These are phyloP conservation scores for Oreonectes daqikongensis DNA, from an alignment of 2,797 vertebrate genomes.

Conservation along the genomic window DNA sequence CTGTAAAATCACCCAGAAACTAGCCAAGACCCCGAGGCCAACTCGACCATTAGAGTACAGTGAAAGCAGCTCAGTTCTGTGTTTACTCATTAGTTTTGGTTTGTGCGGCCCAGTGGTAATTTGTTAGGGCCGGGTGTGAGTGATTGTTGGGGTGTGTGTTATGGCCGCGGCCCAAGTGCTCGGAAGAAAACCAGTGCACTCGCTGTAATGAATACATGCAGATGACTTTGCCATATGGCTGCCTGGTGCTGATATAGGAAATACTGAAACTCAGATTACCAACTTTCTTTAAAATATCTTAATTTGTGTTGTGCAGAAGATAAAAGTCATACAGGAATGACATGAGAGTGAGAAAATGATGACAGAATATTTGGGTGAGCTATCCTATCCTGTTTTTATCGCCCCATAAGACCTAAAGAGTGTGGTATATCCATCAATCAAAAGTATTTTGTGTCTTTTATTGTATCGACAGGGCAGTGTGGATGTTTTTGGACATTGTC, in stretches of 20 bases:
- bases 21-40: slow-evolving; percentile 46
- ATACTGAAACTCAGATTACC: too few species aligned
- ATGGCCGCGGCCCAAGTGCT: slow-evolving; percentile 39
- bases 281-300: too few species aligned
- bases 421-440: background rate
- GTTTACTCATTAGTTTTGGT: slow-evolving; percentile 69
- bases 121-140: slow-evolving; percentile 54
- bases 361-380: too few species aligned
- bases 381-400: too few species aligned
- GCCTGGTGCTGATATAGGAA: background rate
- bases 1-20: slow-evolving; percentile 57
- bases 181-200: slow-evolving; percentile 55
- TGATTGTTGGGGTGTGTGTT: slow-evolving; percentile 17
- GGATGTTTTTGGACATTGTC: slow-evolving; percentile 15
- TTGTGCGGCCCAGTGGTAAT: slow-evolving; percentile 59
- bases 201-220: slow-evolving; percentile 35
- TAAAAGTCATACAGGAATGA: too few species aligned
- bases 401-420: too few species aligned
- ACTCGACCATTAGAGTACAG: slow-evolving; percentile 63
- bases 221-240: background rate
- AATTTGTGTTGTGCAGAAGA: too few species aligned
- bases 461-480: background rate
- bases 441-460: background rate
- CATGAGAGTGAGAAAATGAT: too few species aligned
- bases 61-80: slow-evolving; percentile 51